Evolutionary conservation across 2,888 invertebrate species (phyloP), one percentile per base, ranked within the genome.

Genomic region (Sturmia bella): DNA sequence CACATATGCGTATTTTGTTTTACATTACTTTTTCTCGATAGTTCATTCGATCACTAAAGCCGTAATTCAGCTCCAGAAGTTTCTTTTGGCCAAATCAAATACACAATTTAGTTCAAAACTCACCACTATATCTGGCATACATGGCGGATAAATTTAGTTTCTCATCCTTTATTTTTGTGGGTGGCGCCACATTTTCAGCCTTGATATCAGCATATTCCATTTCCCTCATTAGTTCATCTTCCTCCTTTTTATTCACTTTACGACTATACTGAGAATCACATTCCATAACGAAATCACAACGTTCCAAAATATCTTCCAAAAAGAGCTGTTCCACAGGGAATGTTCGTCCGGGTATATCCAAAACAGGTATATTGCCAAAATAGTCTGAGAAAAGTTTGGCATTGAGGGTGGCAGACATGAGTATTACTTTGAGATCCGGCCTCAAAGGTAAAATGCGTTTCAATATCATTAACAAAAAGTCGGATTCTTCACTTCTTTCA

Each of bases 341-440:
- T 0, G 97, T 97, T 87, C 96, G 92, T 13, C 95, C 97, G 63
- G 97, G 96, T 86, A 96, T 96, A 87, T 95, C 94, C 80, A 98
- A 91, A 54, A 96, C 92, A 1, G 97, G 97, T 76, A 95, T 94
- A 45, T 93, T 93, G 0, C 86, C 89, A 89, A 98, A 98, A 90
- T 98, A 98, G 56, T 94, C 91, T 1, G 96, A 94, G 89, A 98
- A 98, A 73, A 97, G 91, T 39, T 95, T 93, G 1, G 96, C 94
- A 89, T 98, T 98, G 86, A 98, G 90, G 0, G 98, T 97, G 2
- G 98, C 98, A 88, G 97, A 98, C 98, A 98, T 98, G 6, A 98
- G 92, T 86, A 98, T 94, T 0, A 98, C 92, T 86, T 95, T 96
- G 66, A 98, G 91, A 87, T 97, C 95, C 57, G 93, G 93, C 76